phyloP scores from a whole-genome alignment of 2,888 invertebrate genomes.

The Synergus umbraculus region DNA sequence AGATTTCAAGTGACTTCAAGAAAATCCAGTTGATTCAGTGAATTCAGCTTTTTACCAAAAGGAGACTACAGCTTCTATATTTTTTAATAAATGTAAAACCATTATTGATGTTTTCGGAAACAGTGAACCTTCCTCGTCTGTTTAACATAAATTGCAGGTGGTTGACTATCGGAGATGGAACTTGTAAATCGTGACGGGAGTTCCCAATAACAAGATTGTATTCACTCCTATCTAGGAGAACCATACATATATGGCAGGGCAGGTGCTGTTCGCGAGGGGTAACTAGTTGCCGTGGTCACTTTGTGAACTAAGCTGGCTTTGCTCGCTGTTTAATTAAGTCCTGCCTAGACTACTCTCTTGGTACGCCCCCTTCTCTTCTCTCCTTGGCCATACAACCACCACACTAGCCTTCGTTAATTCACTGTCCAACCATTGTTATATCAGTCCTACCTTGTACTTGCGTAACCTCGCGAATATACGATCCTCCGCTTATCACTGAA shows the following conservation, averaged over 20 bases:
- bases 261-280: conserved; percentile 55
- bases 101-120: no score
- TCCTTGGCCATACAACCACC: conserved; percentile 41
- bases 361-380: conserved; percentile 57
- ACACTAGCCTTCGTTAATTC: conserved; percentile 48
- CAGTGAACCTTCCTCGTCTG: background rate
- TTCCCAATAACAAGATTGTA: conserved; percentile 32
- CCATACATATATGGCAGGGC: conserved; percentile 42
- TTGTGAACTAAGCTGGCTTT: conserved; percentile 77
- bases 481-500: conserved; percentile 31
- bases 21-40: no score
- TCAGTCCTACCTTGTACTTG: conserved; percentile 14
- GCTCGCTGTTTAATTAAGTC: conserved; percentile 77
- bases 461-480: conserved; percentile 6
- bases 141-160: conserved; percentile 12
- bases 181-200: conserved; percentile 32
- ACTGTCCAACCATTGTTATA: conserved; percentile 3
- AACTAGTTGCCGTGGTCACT: conserved; percentile 76
- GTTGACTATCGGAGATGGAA: conserved; percentile 7
- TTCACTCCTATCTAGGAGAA: conserved; percentile 44
- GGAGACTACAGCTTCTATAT: no score
- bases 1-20: no score
- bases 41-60: no score
- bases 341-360: conserved; percentile 74
- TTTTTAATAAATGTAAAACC: no score